A percentile compares a stretch with the other conserved stretches of the same genome.
Evolutionary conservation across 2,113 vertebrate genomes (phyloP).

Genomic region (Rhinopomastus cyanomelas): DNA sequence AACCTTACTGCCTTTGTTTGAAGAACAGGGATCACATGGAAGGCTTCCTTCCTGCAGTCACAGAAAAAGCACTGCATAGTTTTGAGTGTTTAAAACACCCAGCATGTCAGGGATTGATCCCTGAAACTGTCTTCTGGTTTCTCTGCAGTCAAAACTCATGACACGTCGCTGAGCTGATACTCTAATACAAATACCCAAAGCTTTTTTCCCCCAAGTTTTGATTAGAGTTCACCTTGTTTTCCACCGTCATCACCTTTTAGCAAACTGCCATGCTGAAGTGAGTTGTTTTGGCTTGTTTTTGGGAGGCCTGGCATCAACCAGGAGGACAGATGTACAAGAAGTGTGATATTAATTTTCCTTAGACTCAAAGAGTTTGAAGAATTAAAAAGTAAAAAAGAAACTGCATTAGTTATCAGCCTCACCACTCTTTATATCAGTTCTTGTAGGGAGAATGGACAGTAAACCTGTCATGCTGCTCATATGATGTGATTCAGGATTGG

Average conservation of each 20-base stretch:
- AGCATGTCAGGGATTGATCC: not conserved
- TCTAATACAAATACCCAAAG: not conserved
- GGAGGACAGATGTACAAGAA: not conserved
- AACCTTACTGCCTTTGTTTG: not conserved
- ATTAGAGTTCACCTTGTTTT: not conserved
- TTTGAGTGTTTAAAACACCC: not conserved
- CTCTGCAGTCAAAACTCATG: not conserved
- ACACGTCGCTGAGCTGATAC: not conserved
- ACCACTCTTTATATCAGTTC: not conserved
- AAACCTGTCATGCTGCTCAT: not conserved
- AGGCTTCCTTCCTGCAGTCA: not conserved
- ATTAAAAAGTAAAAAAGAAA: not conserved
- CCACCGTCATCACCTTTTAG: not conserved
- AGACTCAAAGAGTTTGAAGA: not conserved
- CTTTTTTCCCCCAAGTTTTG: not conserved
- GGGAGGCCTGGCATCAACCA: not conserved
- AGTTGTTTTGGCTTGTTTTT: conserved; percentile 37
- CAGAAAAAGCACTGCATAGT: not conserved
- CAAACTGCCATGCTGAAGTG: not conserved
- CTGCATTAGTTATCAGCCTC: not conserved
- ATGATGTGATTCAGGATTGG: accelerated
- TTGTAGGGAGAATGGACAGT: not conserved
- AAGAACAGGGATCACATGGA: not conserved
- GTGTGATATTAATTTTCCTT: conserved; percentile 1
- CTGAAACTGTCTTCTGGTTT: conserved; percentile 17